Conservation (phyloP, 2,888 invertebrate genomes). For the Atethmia centrago region DNA sequence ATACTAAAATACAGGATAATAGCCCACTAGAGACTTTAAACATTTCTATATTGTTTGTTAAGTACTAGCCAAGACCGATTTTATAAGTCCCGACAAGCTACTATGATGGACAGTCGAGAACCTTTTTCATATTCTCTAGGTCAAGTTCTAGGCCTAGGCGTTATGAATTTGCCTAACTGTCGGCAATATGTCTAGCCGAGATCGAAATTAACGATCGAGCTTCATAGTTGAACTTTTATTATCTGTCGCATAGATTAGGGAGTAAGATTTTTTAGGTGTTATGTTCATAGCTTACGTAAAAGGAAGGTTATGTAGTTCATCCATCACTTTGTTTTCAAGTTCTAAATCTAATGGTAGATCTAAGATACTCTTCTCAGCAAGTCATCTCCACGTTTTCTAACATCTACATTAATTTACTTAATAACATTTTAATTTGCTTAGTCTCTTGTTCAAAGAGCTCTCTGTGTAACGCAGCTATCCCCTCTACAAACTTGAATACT, state of each 20-base stretch:
- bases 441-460: slow-evolving; percentile 21
- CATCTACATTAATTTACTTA: slow-evolving; percentile 4
- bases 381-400: neutral
- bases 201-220: slow-evolving; percentile 47
- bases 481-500: slow-evolving; percentile 13
- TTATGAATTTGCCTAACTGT: slow-evolving; percentile 50
- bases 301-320: neutral
- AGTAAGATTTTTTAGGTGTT: slow-evolving; percentile 10
- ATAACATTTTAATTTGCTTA: slow-evolving; percentile 18
- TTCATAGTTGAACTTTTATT: slow-evolving; percentile 31
- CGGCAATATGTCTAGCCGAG: slow-evolving; percentile 44
- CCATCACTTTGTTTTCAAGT: neutral
- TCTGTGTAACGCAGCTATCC: slow-evolving; percentile 1
- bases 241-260: slow-evolving; percentile 9
- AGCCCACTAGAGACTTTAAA: neutral
- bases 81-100: slow-evolving; percentile 13
- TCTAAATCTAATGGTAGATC: neutral
- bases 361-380: neutral
- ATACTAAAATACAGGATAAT: neutral
- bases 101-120: slow-evolving; percentile 25
- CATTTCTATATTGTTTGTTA: slow-evolving; percentile 8
- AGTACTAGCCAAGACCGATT: slow-evolving; percentile 7
- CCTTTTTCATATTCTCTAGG: slow-evolving; percentile 45
- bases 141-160: slow-evolving; percentile 35
- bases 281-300: neutral